Evolutionary conservation across 2,888 invertebrate species (phyloP), one percentile per base, ranked within the genome.

Genomic region (Hesperia comma): DNA sequence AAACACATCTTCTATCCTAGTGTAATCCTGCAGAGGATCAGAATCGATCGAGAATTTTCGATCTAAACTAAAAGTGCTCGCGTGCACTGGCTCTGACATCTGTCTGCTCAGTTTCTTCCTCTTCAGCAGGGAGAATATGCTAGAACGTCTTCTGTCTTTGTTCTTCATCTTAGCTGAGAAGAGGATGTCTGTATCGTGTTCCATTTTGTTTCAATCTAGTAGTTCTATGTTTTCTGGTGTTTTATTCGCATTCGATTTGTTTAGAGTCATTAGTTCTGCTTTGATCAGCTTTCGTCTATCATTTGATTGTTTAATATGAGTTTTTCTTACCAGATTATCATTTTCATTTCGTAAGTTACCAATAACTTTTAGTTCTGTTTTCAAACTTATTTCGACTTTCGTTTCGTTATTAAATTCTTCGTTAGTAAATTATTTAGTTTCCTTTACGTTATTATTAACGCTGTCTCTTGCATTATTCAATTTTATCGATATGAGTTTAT

Each of bases 41-140:
- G 90, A 90, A 67, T 92, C 92, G 0, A 87, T 84, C 0, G 92
- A 92, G 43, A 75, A 86, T 54, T 91, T 91, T 62, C 92, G 78
- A 37, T 79, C 77, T 15, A 78, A 15, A 0, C 71, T 71, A n/a
- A 77, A 69, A 0, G 72, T 68, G 0, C 76, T 69, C 4, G 78
- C 78, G 0, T 77, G 72, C 10, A 58, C 80, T 0, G 91, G 92
- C 37, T 87, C 90, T 0, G 92, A 92, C 0, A 74, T 73, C 61
- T 91, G 91, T 14, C 92, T 74, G 0, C 80, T 76, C 0, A 91
- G 17, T 32, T 90, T 92, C 78, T 87, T 91, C 0, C 82, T 71
- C 63, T 82, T 85, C 0, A 92, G 66, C 0, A 91, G 71, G 0
- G 85, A 87, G 75, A 92, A 91, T 14, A 92, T 88, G 41, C 89